phyloP scores from a whole-genome alignment of 2,888 invertebrate species.

The Eristalis tenax region DNA sequence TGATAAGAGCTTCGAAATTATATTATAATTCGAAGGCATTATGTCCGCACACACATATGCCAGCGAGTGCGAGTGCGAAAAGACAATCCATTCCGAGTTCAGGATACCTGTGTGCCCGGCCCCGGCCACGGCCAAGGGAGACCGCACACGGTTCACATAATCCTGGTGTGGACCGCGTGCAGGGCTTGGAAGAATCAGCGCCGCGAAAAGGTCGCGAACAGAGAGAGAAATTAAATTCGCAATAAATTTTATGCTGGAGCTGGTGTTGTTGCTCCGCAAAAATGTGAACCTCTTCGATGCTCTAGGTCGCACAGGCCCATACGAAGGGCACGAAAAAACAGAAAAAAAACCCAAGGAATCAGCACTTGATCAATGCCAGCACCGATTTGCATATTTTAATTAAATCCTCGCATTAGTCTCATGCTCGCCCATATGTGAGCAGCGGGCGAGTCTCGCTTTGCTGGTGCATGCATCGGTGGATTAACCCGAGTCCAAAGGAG shows the following conservation, averaged over 20 bases:
- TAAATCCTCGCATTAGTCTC: conserved; percentile 79
- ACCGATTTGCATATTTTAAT: conserved; percentile 81
- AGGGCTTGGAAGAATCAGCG: neutral
- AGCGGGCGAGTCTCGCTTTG: conserved; percentile 8
- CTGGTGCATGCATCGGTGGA: conserved; percentile 59
- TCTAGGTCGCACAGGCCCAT: conserved; percentile 4
- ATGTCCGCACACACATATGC: conserved; percentile 29
- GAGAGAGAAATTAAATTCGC: conserved; percentile 79
- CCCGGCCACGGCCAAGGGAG: neutral
- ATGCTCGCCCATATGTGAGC: conserved; percentile 68
- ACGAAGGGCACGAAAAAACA: conserved; percentile 16
- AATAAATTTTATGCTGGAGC: conserved; percentile 76
- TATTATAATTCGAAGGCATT: conserved; percentile 64
- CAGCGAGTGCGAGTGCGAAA: conserved; percentile 13
- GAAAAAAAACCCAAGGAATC: conserved; percentile 68
- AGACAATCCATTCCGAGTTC: conserved; percentile 32
- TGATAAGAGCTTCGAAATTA: conserved; percentile 63
- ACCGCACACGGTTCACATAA: conserved; percentile 59
- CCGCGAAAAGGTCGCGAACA: conserved; percentile 74
- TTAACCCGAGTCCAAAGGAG: conserved; percentile 60
- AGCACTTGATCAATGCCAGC: conserved; percentile 81
- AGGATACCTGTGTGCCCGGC: conserved; percentile 52
- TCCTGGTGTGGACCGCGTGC: conserved; percentile 10
- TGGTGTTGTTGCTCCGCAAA: neutral
- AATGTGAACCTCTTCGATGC: conserved; percentile 44